Base-by-base conservation (phyloP, 2,797 vertebrate genomes). In the Choloepus didactylus region DNA sequence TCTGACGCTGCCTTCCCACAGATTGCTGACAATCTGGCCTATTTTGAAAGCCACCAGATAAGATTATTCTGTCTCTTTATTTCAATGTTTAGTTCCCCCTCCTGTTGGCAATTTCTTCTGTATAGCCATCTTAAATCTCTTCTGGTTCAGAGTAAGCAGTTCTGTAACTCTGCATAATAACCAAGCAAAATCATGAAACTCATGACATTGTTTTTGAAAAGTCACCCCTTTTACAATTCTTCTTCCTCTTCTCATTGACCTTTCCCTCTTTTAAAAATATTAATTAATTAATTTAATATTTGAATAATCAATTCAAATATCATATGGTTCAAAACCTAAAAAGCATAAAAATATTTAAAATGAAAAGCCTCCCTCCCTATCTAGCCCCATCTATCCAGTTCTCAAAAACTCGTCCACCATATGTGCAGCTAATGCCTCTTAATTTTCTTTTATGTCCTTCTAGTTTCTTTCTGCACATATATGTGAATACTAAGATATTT, bases 271-370 rank as follows among this genome's bases (percentile, higher is more conserved):
- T 60, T 44, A 49, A 84, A 60, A 73, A 85, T 51, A 25, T 59
- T 70, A 51, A 84, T 95, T 87, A 69, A 27, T 44, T 56, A 76
- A 86, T 14, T 76, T 87, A 80, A 67, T 62, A 66, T 89, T 88
- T 75, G n/a, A 85, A 69, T 76, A 75, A 76, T 91, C 56, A 69
- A 49, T 25, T 41, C 27, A 41, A 19, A 59, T 59, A 25, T 59
- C 35, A 14, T 19, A 66, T 54, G 54, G 69, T 69, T 94, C 11
- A 90, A 94, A 94, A 92, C 25, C 87, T 72, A 59, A 75, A 93
- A 93, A 75, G 29, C 54, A 82, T 72, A 75, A 75, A 89, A 92
- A 60, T 14, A 80, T 59, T 72, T 91, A 56, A 94, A 91, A 92
- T 80, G 27, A 79, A 93, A 90, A 94, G 35, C 19, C 16, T 87